Evolutionary conservation across 2,797 vertebrate genomes (phyloP), one percentile per base, ranked within the genome.

Genomic region (Spatula versicolor): DNA sequence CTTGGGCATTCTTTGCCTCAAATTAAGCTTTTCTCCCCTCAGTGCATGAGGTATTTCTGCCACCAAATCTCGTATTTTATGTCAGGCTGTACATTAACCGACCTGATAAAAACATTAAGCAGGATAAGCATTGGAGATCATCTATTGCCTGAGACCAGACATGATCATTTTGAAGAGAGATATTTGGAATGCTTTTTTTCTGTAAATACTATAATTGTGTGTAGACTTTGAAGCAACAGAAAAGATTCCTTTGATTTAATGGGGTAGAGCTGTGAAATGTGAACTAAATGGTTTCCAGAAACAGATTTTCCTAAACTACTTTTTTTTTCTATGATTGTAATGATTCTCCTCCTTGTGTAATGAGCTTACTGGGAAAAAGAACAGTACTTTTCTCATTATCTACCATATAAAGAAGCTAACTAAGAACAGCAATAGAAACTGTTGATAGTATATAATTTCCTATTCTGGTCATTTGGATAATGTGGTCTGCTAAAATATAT

Each of bases 391-490:
- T 82, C 45, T 68, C 28, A 68, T 72, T 58, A 84, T 62, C 41
- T 79, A 45, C 43, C 77, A 11, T 26, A 82, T 82, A 63, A 91
- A 82, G 39, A 50, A 80, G 21, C 7, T 86, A 56, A 75, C 45
- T 68, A 84, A 92, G 26, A 52, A 72, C 86, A 81, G 35, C 13
- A 69, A 75, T 28, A 90, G 50, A 81, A 96, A 88, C 41, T 78
- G 80, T 26, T 48, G 8, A 8, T 48, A 43, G 31, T 20, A 13
- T 59, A 43, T 18, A 60, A 79, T 84, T 80, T 91, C 46, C 48
- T 74, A 12, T 48, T 43, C 33, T 78, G 55, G 15, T 3, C 56
- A 79, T 81, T 91, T 76, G 86, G 73, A 67, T 52, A 1, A 43
- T 71, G 30, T 59, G 30, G 5, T 72, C 39, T 75, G 11, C 66